A percentile compares a stretch with the other conserved stretches of the same genome.
Conservation (phyloP, 2,113 vertebrate genomes). For the Paradisaea rubra region DNA sequence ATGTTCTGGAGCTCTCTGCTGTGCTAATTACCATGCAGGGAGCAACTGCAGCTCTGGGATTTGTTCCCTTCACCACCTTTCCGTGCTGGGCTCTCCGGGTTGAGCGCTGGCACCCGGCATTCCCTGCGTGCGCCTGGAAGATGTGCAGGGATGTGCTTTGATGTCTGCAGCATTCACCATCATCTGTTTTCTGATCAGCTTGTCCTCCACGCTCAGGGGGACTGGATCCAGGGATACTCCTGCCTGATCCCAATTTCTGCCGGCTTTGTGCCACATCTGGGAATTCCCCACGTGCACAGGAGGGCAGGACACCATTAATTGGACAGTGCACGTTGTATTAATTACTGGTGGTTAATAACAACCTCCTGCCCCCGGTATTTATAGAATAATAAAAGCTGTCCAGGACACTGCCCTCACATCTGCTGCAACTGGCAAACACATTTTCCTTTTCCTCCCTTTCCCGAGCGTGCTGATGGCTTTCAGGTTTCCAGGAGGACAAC, state of each 20-base stretch:
- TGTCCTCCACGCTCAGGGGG: neutral
- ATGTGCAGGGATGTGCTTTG: slow-evolving; percentile 16
- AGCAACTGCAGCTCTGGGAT: neutral
- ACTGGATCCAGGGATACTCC: neutral
- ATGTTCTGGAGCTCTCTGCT: neutral
- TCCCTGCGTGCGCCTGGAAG: neutral
- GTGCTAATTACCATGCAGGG: neutral
- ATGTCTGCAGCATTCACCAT: neutral
- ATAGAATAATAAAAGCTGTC: slow-evolving; percentile 55
- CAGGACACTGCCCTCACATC: slow-evolving; percentile 43
- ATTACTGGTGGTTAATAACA: slow-evolving; percentile 59
- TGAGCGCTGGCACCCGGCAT: neutral
- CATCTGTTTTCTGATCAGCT: neutral
- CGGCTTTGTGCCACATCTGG: neutral
- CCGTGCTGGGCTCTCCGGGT: neutral
- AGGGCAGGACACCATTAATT: slow-evolving; percentile 27
- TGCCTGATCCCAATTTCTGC: neutral
- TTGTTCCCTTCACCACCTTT: neutral
- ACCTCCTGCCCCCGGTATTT: slow-evolving; percentile 59
- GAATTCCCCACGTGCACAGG: neutral
- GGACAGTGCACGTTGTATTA: slow-evolving; percentile 54
- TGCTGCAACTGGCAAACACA: slow-evolving; percentile 58
- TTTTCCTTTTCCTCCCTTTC: slow-evolving; percentile 53
- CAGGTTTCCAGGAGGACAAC: slow-evolving; percentile 44
- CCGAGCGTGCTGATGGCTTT: slow-evolving; percentile 41